These are phyloP conservation scores for Achatina immaculata DNA, from an alignment of 1,140 invertebrate genomes.

Conservation along the genomic window DNA sequence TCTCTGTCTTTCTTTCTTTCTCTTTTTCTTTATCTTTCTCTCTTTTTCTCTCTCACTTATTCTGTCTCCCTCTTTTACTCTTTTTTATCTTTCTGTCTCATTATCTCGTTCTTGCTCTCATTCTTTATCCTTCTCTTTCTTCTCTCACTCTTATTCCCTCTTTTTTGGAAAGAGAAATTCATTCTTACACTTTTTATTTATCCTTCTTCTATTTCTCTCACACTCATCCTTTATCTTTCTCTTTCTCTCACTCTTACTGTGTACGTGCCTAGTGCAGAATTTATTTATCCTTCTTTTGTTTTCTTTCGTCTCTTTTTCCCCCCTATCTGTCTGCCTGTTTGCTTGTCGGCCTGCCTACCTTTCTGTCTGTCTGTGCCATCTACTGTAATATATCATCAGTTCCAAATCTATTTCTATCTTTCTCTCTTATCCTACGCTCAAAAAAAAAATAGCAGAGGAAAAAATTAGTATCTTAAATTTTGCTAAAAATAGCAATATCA, in stretches of 20 bases:
- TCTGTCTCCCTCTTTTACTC: neutral
- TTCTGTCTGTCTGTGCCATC: no score
- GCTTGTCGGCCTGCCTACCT: no score
- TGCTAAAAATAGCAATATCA: no score
- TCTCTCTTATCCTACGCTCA: no score
- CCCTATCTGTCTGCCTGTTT: neutral
- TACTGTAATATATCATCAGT: no score
- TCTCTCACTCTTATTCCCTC: neutral
- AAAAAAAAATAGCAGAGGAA: no score
- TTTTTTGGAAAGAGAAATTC: no score
- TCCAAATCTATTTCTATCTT: no score
- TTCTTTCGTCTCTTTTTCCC: neutral
- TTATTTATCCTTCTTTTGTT: neutral
- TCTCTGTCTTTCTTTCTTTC: neutral
- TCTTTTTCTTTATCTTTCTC: neutral
- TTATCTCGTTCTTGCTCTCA: neutral
- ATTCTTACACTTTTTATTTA: neutral
- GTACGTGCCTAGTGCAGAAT: neutral
- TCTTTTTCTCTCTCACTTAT: neutral
- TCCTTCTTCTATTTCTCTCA: neutral
- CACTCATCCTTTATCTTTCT: neutral
- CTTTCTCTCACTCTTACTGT: neutral
- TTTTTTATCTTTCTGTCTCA: neutral
- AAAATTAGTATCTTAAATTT: no score
- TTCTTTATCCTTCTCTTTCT: conserved; percentile 6